phyloP scores from a whole-genome alignment of 2,113 vertebrate species.

The Bufo gargarizans region DNA sequence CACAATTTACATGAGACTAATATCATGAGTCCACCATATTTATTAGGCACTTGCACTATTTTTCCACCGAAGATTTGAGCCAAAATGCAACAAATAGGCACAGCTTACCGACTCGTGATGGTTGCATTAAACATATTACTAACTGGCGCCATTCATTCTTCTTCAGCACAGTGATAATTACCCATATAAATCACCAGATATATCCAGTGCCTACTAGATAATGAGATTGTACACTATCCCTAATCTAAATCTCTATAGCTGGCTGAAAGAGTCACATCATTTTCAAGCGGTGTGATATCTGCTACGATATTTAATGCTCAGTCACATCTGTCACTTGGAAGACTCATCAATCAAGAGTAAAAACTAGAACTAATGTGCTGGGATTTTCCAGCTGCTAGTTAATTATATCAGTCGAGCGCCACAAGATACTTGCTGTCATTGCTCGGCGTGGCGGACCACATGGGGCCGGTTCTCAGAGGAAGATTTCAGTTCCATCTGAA shows the following conservation, averaged over 20 bases:
- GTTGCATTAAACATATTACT: too few relatives aligned
- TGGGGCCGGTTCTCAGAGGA: background rate
- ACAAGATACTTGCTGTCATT: constrained; percentile 14
- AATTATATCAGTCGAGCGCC: background rate
- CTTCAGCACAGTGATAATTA: background rate
- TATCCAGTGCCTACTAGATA: too few relatives aligned
- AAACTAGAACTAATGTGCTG: background rate
- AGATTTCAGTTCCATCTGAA: background rate
- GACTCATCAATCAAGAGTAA: constrained; percentile 16
- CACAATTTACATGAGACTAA: too few relatives aligned
- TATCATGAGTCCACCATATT: too few relatives aligned
- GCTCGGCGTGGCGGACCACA: background rate
- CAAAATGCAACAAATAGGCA: too few relatives aligned
- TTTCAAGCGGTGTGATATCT: background rate
- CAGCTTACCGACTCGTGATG: too few relatives aligned
- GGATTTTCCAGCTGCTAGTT: constrained; percentile 15
- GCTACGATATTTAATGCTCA: constrained; percentile 21
- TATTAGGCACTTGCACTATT: too few relatives aligned
- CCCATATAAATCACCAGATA: background rate
- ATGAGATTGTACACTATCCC: background rate
- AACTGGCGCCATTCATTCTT: too few relatives aligned
- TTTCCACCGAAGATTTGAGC: too few relatives aligned
- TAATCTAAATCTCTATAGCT: background rate
- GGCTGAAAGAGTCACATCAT: background rate
- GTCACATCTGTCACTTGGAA: constrained; percentile 26